Evolutionary conservation across 2,888 invertebrate genomes (phyloP).

Genomic region (Drosophila acutilabella): DNA sequence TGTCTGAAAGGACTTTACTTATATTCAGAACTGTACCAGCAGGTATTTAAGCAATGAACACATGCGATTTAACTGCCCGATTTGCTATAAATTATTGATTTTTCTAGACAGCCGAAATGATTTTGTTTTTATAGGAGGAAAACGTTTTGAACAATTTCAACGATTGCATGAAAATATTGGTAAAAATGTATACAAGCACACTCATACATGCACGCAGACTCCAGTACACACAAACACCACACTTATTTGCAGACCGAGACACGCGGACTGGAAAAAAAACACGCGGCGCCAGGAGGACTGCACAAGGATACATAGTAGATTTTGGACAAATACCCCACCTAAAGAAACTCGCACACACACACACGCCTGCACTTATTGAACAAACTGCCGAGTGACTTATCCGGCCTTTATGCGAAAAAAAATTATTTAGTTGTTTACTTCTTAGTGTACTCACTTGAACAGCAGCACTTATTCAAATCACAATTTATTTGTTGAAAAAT

Average conservation of each 20-base stretch:
- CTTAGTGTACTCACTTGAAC: constrained; percentile 77
- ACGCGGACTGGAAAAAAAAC: constrained; percentile 56
- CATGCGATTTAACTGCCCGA: not conserved
- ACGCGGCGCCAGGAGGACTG: constrained; percentile 81
- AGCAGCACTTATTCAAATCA: constrained; percentile 76
- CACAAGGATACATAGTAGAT: constrained; percentile 66
- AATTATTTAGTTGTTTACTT: not conserved
- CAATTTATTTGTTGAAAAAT: constrained; percentile 65
- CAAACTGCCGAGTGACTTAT: not conserved
- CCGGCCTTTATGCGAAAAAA: not conserved
- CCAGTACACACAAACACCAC: constrained; percentile 22
- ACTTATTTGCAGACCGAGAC: constrained; percentile 13
- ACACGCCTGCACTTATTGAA: not conserved
- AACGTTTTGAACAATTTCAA: constrained; percentile 15
- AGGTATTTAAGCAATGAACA: not conserved
- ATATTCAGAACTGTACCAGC: constrained; percentile 61
- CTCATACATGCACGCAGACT: constrained; percentile 36
- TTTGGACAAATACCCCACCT: constrained; percentile 30
- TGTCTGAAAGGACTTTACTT: constrained; percentile 23
- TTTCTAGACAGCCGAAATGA: constrained; percentile 55
- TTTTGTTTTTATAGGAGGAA: constrained; percentile 14
- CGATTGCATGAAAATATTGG: constrained; percentile 24
- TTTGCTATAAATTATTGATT: constrained; percentile 61
- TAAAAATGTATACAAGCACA: constrained; percentile 35
- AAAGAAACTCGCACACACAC: constrained; percentile 31